Evolutionary conservation across 2,888 invertebrate genomes (phyloP), one percentile per base, ranked within the genome.

Genomic region (Hirtodrosophila cameraria): DNA sequence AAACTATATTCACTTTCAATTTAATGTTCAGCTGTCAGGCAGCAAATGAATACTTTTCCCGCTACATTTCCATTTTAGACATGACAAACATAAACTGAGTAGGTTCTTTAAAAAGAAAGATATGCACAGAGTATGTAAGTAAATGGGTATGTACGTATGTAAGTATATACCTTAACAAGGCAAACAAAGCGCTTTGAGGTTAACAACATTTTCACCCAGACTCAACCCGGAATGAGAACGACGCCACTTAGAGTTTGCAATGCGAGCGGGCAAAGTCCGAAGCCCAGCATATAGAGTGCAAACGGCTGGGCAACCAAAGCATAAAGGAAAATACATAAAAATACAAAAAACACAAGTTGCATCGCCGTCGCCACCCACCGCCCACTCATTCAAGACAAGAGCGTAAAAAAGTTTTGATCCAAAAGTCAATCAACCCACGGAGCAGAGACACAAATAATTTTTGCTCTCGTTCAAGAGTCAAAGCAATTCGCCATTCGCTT

Each of bases 141-240:
- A 11, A 20, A 12, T 0, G 15, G n/a, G 18, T 16, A 8, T 15
- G 25, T n/a, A 31, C 12, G 31, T 1, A 25, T 9, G 11, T 11
- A 18, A 7, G 8, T 20, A 11, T 9, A 48, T 33, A 33, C 52
- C n/a, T n/a, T n/a, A n/a, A 45, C 65, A 58, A 62, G 69, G 59
- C 78, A 31, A 63, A 48, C 75, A 72, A 77, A 66, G 61, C 53
- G 35, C 49, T 35, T 33, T 31, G 68, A 68, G 77, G 77, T 79
- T 79, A 77, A 83, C 80, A 75, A 68, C 80, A 79, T 58, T 62
- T 13, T 9, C 50, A 58, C 43, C 30, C 61, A 55, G 52, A 41
- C 57, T 18, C 52, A 83, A 77, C 64, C 80, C 80, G 80, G 83
- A 83, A 83, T 53, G 59, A 49, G 52, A 57, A 38, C 41, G 43